Base-by-base conservation (phyloP, 2,888 invertebrate species). In the Tiliacea citrago region DNA sequence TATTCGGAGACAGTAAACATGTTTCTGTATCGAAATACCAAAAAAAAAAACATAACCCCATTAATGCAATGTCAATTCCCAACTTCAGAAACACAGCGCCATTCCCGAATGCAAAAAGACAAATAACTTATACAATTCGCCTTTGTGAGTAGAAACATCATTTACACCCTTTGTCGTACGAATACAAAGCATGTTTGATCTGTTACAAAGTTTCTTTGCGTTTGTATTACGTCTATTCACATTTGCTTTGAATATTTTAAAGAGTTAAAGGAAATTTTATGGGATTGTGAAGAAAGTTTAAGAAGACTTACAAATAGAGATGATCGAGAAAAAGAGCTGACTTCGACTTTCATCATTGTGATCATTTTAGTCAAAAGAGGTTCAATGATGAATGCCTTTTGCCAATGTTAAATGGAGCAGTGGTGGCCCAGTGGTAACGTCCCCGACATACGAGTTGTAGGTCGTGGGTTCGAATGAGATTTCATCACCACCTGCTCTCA, bases 111-210 rank as follows among this genome's bases (percentile, higher is more conserved):
- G 87, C 82, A 88, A 89, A 89, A 81, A 89, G 88, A 88, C 89
- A 90, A 89, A 90, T 84, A 90, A 86, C 88, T 89, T 89, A 87
- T 81, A 84, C 84, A 73, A 79, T 79, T 81, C 75, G 79, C 79
- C 86, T 83, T 86, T 86, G 86, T 84, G 84, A 84, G 74, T 51
- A 77, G 81, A 84, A 87, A 88, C 87, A 87, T 88, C 89, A 86
- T 86, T 86, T 84, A 73, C 90, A 82, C 90, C 82, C 88, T 90
- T 91, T 91, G 91, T 91, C 83, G 88, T 18, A 39, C 73, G 84
- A 86, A 87, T 83, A 86, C 86, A 86, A 88, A 88, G 87, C 81
- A 81, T 90, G 79, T 88, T 89, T 89, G 88, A 88, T 86, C 85
- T 86, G 75, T 71, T 68, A 78, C 68, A 82, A 88, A 87, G 73